Percentiles rank a stretch among this genome's conserved stretches.
phyloP scores from a whole-genome alignment of 2,888 invertebrate genomes.

The Autographa gamma region DNA sequence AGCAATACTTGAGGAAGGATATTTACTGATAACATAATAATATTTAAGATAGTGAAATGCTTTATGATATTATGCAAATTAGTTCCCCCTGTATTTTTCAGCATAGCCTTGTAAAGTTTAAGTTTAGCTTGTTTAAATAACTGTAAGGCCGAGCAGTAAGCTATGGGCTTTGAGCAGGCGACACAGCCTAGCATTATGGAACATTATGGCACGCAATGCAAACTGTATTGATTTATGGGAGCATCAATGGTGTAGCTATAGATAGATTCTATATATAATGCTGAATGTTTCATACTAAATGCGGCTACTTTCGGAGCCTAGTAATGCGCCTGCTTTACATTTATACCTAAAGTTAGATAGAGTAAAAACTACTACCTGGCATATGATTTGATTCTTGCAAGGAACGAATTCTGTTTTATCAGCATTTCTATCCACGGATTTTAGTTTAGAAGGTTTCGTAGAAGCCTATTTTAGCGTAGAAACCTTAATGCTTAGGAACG shows the following conservation, averaged over 20 bases:
- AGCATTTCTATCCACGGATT: no score
- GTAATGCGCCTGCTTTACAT: no score
- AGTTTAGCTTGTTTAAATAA: neutral
- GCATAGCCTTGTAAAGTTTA: neutral
- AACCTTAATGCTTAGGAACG: no score
- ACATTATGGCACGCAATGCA: constrained; percentile 31
- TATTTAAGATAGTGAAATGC: neutral
- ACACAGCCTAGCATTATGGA: constrained; percentile 10
- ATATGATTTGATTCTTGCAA: no score
- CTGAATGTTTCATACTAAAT: neutral
- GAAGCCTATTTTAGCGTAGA: no score
- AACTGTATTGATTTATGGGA: constrained; percentile 22
- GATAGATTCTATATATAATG: neutral
- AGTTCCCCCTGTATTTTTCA: neutral
- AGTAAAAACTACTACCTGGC: no score
- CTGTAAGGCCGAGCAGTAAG: constrained; percentile 20
- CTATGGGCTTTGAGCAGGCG: constrained; percentile 35
- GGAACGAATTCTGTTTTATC: no score
- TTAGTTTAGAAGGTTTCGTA: no score
- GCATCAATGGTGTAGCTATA: neutral
- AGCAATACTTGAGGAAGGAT: constrained; percentile 1
- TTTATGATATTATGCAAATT: no score
- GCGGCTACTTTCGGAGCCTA: no score
- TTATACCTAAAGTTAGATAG: no score
- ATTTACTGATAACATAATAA: neutral